Evolutionary conservation across 1,140 invertebrate genomes (phyloP).

Genomic region (Cepaea nemoralis): DNA sequence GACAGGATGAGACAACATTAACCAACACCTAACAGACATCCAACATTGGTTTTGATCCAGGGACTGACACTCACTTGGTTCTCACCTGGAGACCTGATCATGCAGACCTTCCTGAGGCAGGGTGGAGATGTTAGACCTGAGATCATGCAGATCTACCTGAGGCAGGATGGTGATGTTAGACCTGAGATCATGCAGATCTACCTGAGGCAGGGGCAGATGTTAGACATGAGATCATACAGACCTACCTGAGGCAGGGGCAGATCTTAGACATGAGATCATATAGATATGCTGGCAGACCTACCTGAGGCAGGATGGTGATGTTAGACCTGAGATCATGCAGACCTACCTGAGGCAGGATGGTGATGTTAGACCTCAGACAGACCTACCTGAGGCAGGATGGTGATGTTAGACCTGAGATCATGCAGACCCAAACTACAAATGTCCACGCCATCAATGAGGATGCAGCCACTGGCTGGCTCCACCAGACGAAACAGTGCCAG

Average conservation of each 20-base stretch:
- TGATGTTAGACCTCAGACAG: slow-evolving; percentile 80
- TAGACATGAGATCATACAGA: too few species aligned
- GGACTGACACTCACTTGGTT: too few species aligned
- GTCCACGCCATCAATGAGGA: slow-evolving; percentile 89
- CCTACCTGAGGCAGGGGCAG: too few species aligned
- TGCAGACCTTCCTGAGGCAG: background rate
- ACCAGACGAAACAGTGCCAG: slow-evolving; percentile 74
- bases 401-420: slow-evolving; percentile 49
- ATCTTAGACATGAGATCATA: too few species aligned
- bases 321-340: background rate
- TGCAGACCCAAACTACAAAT: slow-evolving; percentile 72
- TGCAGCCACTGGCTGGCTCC: slow-evolving; percentile 80
- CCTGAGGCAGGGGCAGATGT: too few species aligned
- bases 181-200: slow-evolving; percentile 73
- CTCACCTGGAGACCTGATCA: too few species aligned
- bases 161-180: background rate
- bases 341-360: slow-evolving; percentile 86
- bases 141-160: slow-evolving; percentile 73
- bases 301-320: background rate
- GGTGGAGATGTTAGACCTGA: background rate
- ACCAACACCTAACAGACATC: too few species aligned
- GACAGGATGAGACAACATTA: too few species aligned
- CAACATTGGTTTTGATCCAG: too few species aligned
- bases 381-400: slow-evolving; percentile 56
- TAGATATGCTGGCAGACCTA: too few species aligned